A percentile compares a stretch with the other conserved stretches of the same genome.
These are phyloP conservation scores for Lophura swinhoii DNA, from an alignment of 2,797 vertebrate species.

Conservation along the genomic window DNA sequence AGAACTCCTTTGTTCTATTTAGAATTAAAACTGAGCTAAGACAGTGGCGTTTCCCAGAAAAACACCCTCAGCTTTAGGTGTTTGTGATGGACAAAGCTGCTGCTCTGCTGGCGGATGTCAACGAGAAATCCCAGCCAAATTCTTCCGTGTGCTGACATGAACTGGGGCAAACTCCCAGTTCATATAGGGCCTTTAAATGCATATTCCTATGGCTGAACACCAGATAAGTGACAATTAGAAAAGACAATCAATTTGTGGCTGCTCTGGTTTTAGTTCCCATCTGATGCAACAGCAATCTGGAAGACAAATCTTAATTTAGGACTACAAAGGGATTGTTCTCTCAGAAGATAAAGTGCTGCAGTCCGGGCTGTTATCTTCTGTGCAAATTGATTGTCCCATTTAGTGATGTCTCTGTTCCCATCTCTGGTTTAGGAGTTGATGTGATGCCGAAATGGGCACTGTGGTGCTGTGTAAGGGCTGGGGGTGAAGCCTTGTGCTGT, in stretches of 20 bases:
- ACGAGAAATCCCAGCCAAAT: not conserved
- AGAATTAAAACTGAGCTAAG: not conserved
- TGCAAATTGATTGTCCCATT: slow-evolving; percentile 29
- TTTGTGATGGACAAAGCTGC: not conserved
- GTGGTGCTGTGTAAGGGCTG: no score
- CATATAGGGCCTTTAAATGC: not conserved
- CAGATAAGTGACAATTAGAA: slow-evolving; percentile 1
- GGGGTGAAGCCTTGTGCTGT: no score
- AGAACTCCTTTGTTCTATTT: not conserved
- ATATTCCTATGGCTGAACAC: not conserved
- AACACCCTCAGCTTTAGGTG: not conserved
- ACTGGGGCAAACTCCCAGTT: not conserved
- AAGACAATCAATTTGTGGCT: slow-evolving; percentile 1
- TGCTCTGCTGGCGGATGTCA: not conserved
- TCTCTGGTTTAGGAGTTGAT: not conserved
- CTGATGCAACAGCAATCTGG: slow-evolving; percentile 29
- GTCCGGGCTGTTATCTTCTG: not conserved
- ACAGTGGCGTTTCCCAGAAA: not conserved
- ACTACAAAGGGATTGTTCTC: slow-evolving; percentile 24
- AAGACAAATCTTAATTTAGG: slow-evolving; percentile 12
- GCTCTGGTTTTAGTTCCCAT: not conserved
- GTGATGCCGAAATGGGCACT: not conserved
- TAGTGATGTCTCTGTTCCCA: not conserved
- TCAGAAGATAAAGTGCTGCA: not conserved
- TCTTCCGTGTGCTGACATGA: not conserved